Evolutionary conservation across 2,113 vertebrate species (phyloP), one percentile per base, ranked within the genome.

Genomic region (Thryonomys swinderianus): DNA sequence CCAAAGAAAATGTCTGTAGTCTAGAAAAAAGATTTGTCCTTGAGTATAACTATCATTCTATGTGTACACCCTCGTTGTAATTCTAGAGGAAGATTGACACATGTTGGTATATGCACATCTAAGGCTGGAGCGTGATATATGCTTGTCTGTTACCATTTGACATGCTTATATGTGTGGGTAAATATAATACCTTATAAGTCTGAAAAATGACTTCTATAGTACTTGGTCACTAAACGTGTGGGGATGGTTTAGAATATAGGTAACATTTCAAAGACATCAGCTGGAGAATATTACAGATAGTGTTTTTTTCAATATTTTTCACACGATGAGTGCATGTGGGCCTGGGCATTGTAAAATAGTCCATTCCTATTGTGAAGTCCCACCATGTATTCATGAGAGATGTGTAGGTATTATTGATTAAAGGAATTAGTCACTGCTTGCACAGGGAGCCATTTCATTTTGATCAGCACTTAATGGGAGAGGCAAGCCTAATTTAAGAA

Each of bases 1-100:
- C 93, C 95, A 94, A 97, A 97, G 95, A 96, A 98, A 97, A 95
- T 97, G 93, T 98, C 95, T 97, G 62, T 90, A 96, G 95, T 90
- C 96, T 97, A 96, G 42, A 76, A 95, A 96, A 84, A 87, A 53
- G 53, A 66, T 37, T 37, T 73, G 62, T 86, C n/a, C 21, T 34
- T 48, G 30, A 81, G 21, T 53, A n/a, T 45, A 71, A 34, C 11
- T n/a, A n/a, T 67, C n/a, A 37, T 32, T 91, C n/a, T 81, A 0
- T 62, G 10, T 64, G 1, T 10, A 25, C 34, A 21, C 14, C 5
- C n/a, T 69, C 69, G 21, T 89, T 66, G 3, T 20, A 74, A 97
- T 96, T 93, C 94, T 96, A 97, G 96, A 97, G 96, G 96, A 97
- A 98, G 96, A 94, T 67, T 91, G 73, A 37, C 57, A 0, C 57